phyloP scores from a whole-genome alignment of 2,888 invertebrate species.

The Nemapogon koenigi region DNA sequence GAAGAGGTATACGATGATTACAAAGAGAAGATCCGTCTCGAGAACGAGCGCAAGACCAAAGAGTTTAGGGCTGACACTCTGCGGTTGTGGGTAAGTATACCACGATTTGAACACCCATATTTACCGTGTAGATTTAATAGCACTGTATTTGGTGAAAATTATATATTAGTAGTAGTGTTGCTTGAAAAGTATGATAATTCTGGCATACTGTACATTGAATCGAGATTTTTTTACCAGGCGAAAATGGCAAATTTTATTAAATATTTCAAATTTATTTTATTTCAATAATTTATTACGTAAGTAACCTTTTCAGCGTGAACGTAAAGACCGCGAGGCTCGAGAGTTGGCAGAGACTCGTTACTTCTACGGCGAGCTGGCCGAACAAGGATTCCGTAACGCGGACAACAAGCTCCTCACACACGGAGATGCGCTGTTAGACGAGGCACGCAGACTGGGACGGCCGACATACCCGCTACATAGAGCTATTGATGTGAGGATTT shows the following conservation, averaged over 20 bases:
- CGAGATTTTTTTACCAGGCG: too few relatives aligned
- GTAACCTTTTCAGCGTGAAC: conserved; percentile 43
- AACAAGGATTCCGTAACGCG: conserved; percentile 37
- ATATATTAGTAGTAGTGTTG: too few relatives aligned
- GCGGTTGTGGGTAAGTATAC: conserved; percentile 46
- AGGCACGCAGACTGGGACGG: conserved; percentile 41
- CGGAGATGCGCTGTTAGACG: conserved; percentile 45
- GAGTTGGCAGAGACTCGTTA: conserved; percentile 33
- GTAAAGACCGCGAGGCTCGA: conserved; percentile 33
- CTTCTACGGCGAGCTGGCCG: conserved; percentile 47
- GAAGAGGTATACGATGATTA: conserved; percentile 49
- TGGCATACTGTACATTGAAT: too few relatives aligned
- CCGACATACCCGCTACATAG: conserved; percentile 45
- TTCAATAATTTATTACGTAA: too few relatives aligned
- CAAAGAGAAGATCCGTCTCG: conserved; percentile 34
- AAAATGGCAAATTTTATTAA: too few relatives aligned
- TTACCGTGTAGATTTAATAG: too few relatives aligned
- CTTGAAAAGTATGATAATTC: too few relatives aligned
- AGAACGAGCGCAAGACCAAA: conserved; percentile 39
- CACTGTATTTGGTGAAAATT: too few relatives aligned
- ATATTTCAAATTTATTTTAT: too few relatives aligned
- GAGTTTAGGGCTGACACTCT: conserved; percentile 49
- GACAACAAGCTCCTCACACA: conserved; percentile 59
- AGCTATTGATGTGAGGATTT: conserved; percentile 38
- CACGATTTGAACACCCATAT: too few relatives aligned